phyloP scores from a whole-genome alignment of 2,113 vertebrate genomes.

The Lethenteron camtschaticum region DNA sequence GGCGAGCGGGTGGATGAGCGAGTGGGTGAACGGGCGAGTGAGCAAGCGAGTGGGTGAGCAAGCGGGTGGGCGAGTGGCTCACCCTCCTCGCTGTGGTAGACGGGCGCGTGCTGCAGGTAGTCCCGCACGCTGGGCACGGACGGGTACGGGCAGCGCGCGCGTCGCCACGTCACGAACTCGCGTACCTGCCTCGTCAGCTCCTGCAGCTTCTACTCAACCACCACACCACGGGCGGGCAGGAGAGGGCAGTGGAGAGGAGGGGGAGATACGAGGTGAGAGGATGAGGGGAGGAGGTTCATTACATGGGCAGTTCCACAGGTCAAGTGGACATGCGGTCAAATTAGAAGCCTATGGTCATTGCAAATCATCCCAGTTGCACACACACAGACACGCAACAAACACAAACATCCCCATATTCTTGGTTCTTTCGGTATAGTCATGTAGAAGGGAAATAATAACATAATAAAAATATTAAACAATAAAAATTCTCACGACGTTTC shows the following conservation, averaged over 20 bases:
- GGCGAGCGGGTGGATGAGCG: too few species aligned
- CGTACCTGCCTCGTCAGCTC: constrained; percentile 73
- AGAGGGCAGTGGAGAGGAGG: background rate
- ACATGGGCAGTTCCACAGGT: background rate
- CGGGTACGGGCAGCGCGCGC: constrained; percentile 76
- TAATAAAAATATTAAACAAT: too few species aligned
- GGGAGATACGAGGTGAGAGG: background rate
- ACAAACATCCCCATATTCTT: too few species aligned
- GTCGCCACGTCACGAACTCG: constrained; percentile 81
- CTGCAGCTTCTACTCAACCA: constrained; percentile 64
- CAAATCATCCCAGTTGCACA: background rate
- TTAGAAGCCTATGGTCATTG: too few species aligned
- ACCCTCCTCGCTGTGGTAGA: constrained; percentile 63
- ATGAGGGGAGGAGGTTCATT: constrained; percentile 2
- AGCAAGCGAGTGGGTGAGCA: background rate
- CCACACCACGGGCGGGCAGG: background rate
- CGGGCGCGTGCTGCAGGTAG: constrained; percentile 54
- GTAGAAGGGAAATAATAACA: too few species aligned
- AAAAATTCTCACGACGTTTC: too few species aligned
- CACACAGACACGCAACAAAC: too few species aligned
- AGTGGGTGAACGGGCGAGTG: too few species aligned
- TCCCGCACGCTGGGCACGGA: constrained; percentile 67
- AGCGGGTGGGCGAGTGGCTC: background rate
- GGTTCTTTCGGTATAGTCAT: too few species aligned
- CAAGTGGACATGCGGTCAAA: too few species aligned